Evolutionary conservation across 2,888 invertebrate genomes (phyloP), one percentile per base, ranked within the genome.

Genomic region (Psylliodes chrysocephalus): DNA sequence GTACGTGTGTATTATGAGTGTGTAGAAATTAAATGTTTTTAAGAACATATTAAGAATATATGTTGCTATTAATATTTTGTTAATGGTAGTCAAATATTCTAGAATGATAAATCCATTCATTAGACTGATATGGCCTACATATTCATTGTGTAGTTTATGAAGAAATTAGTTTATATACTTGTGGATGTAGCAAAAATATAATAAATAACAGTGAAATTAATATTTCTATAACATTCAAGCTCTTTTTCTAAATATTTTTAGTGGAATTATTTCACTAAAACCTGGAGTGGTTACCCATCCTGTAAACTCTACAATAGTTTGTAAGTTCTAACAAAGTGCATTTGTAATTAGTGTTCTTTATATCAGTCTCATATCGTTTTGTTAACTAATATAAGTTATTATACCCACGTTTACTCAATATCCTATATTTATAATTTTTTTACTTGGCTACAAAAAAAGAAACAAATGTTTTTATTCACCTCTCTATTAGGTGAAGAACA

Each of bases 291-390:
- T n/a, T 18, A 42, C 18, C 18, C 2, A 18, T 42, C 18, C 18
- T 42, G 17, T 42, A 17, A 38, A 38, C 15, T n/a, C n/a, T 38
- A 2, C 14, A n/a, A 38, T 38, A 38, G 18, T 18, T 42, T 18
- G 17, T 42, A 42, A 42, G 42, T 17, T 18, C 18, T 4, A 42
- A 17, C 25, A 47, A 47, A n/a, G 8, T 49, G 25, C 28, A 25
- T 49, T 49, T 25, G 15, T 49, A 19, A 49, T 28, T 30, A 25
- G 28, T 10, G 28, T 28, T 28, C 25, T 49, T 49, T 14, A 49
- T 28, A 25, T 49, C 49, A 49, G 49, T 28, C 15, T 28, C 19
- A 25, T 49, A 49, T 49, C 28, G 28, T 49, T 49, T 42, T 42
- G 42, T 42, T 42, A 18, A 42, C 17, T 42, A 42, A 42, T 10